A percentile compares a stretch with the other conserved stretches of the same genome.
These are phyloP conservation scores for Listronotus oregonensis DNA, from an alignment of 1,140 invertebrate species.

Conservation along the genomic window DNA sequence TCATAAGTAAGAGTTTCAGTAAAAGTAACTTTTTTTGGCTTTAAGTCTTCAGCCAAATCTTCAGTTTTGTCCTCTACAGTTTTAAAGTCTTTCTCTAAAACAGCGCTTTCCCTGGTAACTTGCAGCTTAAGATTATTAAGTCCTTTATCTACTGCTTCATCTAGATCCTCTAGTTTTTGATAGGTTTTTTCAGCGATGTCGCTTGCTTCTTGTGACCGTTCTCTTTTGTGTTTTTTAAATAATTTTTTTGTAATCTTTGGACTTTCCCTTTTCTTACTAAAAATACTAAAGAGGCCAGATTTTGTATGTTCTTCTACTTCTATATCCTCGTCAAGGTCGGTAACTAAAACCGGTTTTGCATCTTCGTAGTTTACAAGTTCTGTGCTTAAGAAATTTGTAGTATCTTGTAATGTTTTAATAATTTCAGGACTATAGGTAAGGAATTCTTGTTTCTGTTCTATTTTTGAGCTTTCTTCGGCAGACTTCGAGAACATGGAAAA, in stretches of 20 bases:
- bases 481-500: constrained; percentile 31
- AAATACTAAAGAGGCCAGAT: constrained; percentile 43
- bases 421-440: constrained; percentile 28
- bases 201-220: constrained; percentile 19
- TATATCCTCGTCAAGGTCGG: constrained; percentile 39
- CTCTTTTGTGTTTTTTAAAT: constrained; percentile 43
- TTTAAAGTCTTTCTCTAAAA: background rate
- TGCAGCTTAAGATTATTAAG: constrained; percentile 6
- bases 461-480: constrained; percentile 23
- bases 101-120: background rate
- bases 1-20: constrained; percentile 14
- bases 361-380: constrained; percentile 46
- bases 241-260: constrained; percentile 38
- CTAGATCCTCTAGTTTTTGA: constrained; percentile 31
- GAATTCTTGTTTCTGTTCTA: constrained; percentile 10
- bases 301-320: constrained; percentile 28
- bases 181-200: constrained; percentile 31
- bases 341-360: constrained; percentile 34
- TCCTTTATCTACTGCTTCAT: constrained; percentile 26
- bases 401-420: constrained; percentile 40
- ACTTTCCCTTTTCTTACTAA: constrained; percentile 41
- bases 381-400: constrained; percentile 41
- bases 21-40: constrained; percentile 25
- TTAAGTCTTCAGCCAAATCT: background rate
- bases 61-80: background rate